These are phyloP conservation scores for Smithornis capensis DNA, from an alignment of 2,113 vertebrate species.

Conservation along the genomic window DNA sequence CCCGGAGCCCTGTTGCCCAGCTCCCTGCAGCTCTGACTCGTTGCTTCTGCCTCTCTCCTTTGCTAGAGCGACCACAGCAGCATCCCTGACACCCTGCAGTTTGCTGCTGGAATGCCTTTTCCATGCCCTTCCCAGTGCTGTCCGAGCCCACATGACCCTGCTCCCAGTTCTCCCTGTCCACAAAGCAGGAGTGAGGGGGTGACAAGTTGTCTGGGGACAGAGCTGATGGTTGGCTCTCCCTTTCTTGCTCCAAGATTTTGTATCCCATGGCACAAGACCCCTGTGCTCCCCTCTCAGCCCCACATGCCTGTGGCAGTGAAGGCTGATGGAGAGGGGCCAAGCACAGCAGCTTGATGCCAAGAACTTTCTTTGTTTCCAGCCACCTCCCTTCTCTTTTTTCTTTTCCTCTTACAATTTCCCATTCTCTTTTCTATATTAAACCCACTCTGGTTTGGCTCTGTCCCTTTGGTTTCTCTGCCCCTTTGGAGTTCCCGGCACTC, in stretches of 20 bases:
- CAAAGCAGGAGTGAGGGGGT: neutral
- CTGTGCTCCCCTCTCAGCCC: neutral
- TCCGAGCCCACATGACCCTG: neutral
- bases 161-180: neutral
- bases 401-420: conserved; percentile 50
- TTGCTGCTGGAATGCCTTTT: neutral
- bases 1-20: neutral
- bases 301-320: neutral
- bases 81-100: neutral
- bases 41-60: neutral
- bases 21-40: neutral
- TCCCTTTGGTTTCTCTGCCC: neutral
- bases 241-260: neutral
- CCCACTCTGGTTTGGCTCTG: neutral
- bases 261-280: neutral
- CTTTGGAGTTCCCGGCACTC: neutral
- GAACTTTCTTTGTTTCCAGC: conserved; percentile 73
- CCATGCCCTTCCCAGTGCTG: accelerated
- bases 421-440: conserved; percentile 49
- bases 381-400: conserved; percentile 37
- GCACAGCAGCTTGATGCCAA: conserved; percentile 33
- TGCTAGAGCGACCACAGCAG: neutral
- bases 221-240: neutral
- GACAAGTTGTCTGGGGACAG: accelerated
- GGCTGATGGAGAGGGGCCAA: conserved; percentile 64